Evolutionary conservation across 2,113 vertebrate species (phyloP).

Genomic region (Prunella fulvescens): DNA sequence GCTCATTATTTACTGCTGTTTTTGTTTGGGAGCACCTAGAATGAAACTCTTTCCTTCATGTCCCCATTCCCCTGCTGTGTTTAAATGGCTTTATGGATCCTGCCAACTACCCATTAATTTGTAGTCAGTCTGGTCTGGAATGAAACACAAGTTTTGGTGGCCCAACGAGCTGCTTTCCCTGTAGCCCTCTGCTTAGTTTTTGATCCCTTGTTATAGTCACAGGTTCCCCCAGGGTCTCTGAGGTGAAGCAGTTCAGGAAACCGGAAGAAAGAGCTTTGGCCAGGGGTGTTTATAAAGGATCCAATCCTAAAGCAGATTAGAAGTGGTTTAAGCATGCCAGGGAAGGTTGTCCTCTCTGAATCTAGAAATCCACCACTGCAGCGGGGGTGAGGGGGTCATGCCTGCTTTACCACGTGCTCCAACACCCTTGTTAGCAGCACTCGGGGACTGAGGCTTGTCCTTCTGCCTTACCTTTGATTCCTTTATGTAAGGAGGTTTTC

Average conservation of each 20-base stretch:
- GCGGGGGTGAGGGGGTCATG: background rate
- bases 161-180: background rate
- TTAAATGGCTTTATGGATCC: background rate
- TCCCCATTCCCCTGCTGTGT: background rate
- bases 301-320: conserved; percentile 61
- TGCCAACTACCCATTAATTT: fast-evolving
- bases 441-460: background rate
- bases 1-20: background rate
- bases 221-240: conserved; percentile 25
- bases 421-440: background rate
- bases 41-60: background rate
- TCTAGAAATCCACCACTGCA: conserved; percentile 42
- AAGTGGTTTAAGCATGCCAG: conserved; percentile 52
- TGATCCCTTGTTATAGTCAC: background rate
- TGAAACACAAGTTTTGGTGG: background rate
- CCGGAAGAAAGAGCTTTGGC: conserved; percentile 59
- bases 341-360: conserved; percentile 42
- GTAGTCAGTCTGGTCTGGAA: background rate
- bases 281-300: conserved; percentile 40
- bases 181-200: background rate
- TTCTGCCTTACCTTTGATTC: conserved; percentile 37
- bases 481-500: conserved; percentile 41
- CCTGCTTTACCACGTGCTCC: conserved; percentile 43
- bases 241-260: conserved; percentile 59
- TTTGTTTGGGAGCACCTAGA: background rate